Base-by-base conservation (phyloP, 2,113 vertebrate species). In the Ictidomys tridecemlineatus region DNA sequence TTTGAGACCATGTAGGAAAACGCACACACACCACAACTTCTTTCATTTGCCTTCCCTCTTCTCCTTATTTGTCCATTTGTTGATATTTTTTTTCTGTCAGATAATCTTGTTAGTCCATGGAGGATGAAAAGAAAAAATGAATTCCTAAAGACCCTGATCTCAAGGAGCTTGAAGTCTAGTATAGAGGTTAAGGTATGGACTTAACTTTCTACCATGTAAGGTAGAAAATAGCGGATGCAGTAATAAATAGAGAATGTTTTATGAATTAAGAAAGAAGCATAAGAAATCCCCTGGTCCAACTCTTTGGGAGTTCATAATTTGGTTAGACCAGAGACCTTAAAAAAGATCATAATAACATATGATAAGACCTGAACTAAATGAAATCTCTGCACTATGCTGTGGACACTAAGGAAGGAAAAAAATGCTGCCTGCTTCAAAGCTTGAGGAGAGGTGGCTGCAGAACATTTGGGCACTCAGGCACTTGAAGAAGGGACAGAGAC, bases 31-130 rank as follows among this genome's bases (percentile, higher is more conserved):
- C 28, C n/a, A 48, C 13, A 70, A 72, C 58, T 34, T 79, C n/a
- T 79, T 85, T 61, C 51, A 10, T 58, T 42, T 37, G 20, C 91
- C 91, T 96, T 73, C 61, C 74, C 17, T 91, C 26, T 78, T 32
- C 37, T 34, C 24, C 70, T 20, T 48, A 51, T 89, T 12, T 63
- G n/a, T 6, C 30, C 42, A 26, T 14, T n/a, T 20, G 28, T 10
- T 76, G 78, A 42, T 89, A 97, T 65, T 95, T 76, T 39, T 39
- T 95, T 76, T 39, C 67, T 95, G 42, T 94, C 56, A 61, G 89
- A 61, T 63, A 51, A 67, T 56, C 77, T 32, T 88, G 58, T 87
- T 67, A 91, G 37, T 32, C 11, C 34, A 58, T 42, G 53, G 58
- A 85, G 14, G 9, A 58, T 65, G 76, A 70, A 67, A 72, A 37